These are phyloP conservation scores for Zaprionus inermis DNA, from an alignment of 1,140 invertebrate genomes.

Conservation along the genomic window DNA sequence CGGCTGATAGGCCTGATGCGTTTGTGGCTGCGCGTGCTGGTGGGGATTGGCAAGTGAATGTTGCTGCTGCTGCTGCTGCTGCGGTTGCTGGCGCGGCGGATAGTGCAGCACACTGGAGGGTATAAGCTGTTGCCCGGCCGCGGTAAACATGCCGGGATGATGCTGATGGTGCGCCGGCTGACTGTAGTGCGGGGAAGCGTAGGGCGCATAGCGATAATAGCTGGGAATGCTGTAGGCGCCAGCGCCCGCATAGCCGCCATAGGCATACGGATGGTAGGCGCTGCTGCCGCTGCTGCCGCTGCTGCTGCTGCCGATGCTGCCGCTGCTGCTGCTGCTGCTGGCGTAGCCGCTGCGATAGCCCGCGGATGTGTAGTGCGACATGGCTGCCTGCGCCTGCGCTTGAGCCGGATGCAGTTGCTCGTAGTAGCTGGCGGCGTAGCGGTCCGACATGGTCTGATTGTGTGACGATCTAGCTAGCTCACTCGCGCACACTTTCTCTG, in stretches of 20 bases:
- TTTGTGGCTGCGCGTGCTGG: conserved; percentile 27
- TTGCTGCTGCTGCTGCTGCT: conserved; percentile 23
- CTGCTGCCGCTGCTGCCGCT: background rate
- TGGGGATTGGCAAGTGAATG: conserved; percentile 23
- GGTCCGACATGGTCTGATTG: conserved; percentile 60
- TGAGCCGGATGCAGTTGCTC: conserved; percentile 57
- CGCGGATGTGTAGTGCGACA: conserved; percentile 62
- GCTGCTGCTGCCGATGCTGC: background rate
- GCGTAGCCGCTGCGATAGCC: conserved; percentile 46
- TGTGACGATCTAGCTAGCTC: too few species aligned
- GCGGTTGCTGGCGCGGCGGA: conserved; percentile 44
- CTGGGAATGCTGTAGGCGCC: conserved; percentile 59
- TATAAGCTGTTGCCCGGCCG: conserved; percentile 69
- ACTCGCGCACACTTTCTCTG: background rate
- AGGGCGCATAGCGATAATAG: conserved; percentile 73
- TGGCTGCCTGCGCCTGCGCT: conserved; percentile 44
- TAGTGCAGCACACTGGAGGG: conserved; percentile 74
- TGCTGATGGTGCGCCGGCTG: conserved; percentile 40
- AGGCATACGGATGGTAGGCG: conserved; percentile 27
- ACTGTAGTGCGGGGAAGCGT: conserved; percentile 73
- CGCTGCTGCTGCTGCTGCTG: background rate
- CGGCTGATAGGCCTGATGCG: conserved; percentile 12
- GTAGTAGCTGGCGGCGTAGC: conserved; percentile 72
- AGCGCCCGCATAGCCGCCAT: conserved; percentile 29
- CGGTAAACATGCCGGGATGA: conserved; percentile 68